A percentile compares a stretch with the other conserved stretches of the same genome.
Conservation (phyloP, 1,140 invertebrate species). For the Belonocnema kinseyi region DNA sequence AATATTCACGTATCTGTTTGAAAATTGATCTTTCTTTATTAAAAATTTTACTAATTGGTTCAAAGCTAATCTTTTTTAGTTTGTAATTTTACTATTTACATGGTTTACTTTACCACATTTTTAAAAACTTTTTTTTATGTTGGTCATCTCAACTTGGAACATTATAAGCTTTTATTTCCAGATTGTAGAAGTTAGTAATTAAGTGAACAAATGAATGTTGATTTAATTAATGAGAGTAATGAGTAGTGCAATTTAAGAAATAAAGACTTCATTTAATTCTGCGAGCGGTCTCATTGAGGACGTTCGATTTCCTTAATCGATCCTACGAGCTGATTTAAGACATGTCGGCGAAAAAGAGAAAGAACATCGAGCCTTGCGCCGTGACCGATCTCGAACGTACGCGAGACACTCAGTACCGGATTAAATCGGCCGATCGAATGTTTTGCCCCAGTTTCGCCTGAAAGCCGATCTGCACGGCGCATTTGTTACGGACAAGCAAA, state of each 20-base stretch:
- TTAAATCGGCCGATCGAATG: conserved; percentile 62
- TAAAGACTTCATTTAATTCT: conserved; percentile 10
- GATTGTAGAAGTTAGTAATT: neutral
- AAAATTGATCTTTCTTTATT: no score
- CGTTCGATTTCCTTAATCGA: conserved; percentile 16
- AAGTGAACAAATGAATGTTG: neutral
- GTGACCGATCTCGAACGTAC: conserved; percentile 60
- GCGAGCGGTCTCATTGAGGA: conserved; percentile 12
- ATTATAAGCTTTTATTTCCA: no score
- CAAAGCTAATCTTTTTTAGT: no score
- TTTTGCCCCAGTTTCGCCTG: conserved; percentile 68
- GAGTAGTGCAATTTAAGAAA: conserved; percentile 6
- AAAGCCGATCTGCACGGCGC: conserved; percentile 58
- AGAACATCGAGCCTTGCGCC: conserved; percentile 52
- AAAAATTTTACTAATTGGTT: no score
- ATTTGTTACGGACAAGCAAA: conserved; percentile 62
- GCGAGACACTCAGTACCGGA: conserved; percentile 52
- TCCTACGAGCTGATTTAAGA: conserved; percentile 27
- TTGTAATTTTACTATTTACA: no score
- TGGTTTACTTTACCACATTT: no score
- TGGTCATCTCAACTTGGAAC: no score
- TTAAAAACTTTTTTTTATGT: no score
- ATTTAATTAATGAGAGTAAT: conserved; percentile 11
- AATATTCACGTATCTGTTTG: no score
- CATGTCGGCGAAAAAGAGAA: conserved; percentile 33